A percentile compares a stretch with the other conserved stretches of the same genome.
These are phyloP conservation scores for Hemistola chrysoprasaria DNA, from an alignment of 2,888 invertebrate genomes.

Conservation along the genomic window DNA sequence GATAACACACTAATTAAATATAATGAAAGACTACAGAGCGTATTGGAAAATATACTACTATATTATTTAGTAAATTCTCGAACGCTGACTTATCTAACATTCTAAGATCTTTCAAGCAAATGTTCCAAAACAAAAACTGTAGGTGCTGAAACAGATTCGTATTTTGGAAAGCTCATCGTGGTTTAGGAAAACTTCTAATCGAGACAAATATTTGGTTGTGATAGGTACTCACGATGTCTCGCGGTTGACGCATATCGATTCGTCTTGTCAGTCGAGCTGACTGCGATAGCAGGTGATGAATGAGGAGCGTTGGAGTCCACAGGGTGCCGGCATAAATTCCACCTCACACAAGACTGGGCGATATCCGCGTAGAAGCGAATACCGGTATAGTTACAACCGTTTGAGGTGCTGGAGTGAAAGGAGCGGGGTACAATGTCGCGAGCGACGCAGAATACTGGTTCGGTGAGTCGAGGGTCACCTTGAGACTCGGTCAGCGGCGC, in stretches of 20 bases:
- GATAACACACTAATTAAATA: not conserved
- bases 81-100: too few species aligned
- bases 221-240: conserved; percentile 71
- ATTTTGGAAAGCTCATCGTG: not conserved
- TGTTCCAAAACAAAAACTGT: too few species aligned
- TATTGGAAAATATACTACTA: too few species aligned
- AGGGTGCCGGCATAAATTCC: conserved; percentile 73
- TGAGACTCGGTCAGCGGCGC: conserved; percentile 65
- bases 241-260: conserved; percentile 80
- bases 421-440: conserved; percentile 54
- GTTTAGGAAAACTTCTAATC: conserved; percentile 38
- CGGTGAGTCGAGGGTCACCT: conserved; percentile 71
- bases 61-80: too few species aligned
- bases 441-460: conserved; percentile 56
- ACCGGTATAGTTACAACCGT: conserved; percentile 49
- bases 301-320: conserved; percentile 78
- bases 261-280: conserved; percentile 73
- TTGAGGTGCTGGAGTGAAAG: conserved; percentile 63
- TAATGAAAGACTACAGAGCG: too few species aligned
- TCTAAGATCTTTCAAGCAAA: not conserved
- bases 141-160: too few species aligned
- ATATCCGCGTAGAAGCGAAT: conserved; percentile 67
- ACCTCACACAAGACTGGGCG: conserved; percentile 52
- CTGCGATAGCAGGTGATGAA: conserved; percentile 77
- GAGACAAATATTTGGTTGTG: conserved; percentile 55